Evolutionary conservation across 1,140 invertebrate species (phyloP), one percentile per base, ranked within the genome.

Genomic region (Lepidurus couesii): DNA sequence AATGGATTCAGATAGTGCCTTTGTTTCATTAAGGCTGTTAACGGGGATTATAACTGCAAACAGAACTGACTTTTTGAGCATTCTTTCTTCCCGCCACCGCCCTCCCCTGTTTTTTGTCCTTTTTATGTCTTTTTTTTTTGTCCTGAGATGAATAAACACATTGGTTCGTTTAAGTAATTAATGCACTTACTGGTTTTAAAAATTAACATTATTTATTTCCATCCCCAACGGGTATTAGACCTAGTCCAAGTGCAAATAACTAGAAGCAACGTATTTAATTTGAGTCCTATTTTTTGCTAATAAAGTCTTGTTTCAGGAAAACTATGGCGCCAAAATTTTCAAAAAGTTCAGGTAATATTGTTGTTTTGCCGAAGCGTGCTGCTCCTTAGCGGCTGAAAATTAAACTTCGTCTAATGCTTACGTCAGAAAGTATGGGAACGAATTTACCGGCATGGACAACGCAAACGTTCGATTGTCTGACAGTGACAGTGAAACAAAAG

Each of bases 121-220:
- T 65, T 65, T 65, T 65, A 21, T 65, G 53, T 65, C 53, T 34
- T 34, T 34, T 34, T 34, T 34, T 34, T 34, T 1, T 5, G 7
- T 13, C 13, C 13, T 53, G 13, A 65, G 21, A 65, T 65, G 53
- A 13, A 65, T 13, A 65, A 65, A 65, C 34, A 34, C 3, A 65
- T 65, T 65, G 53, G 53, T 65, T 65, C 53, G 53, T 65, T 65
- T n/a, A 65, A 65, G 45, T n/a, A n/a, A 65, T 13, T 21, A 65
- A 21, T 65, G 34, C 53, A 13, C 3, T n/a, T 65, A n/a, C 53
- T 65, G 8, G 10, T 11, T 47, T 47, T 34, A 3, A 34, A 34
- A 34, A 34, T 1, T 34, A 34, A 34, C 2, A 4, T 34, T 34
- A 34, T 34, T 34, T 34, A 34, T 34, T 34, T 4, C 34, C 34